Evolutionary conservation across 2,113 vertebrate genomes (phyloP).

Genomic region (Ornithorhynchus anatinus): DNA sequence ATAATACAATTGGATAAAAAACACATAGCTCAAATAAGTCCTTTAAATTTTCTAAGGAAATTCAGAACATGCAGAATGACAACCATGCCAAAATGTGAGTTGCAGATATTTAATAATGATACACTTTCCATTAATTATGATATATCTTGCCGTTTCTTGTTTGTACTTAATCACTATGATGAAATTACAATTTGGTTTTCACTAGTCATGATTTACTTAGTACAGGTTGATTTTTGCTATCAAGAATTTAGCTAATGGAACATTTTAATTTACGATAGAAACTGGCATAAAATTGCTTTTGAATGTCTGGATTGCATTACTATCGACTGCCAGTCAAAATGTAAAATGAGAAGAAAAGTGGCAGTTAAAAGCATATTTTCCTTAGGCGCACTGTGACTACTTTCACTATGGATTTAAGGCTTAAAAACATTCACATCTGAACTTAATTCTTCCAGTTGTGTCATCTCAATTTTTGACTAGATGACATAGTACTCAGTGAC

Average conservation of each 20-base stretch:
- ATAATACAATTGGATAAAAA: too few species aligned
- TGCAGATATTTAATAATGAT: conserved; percentile 53
- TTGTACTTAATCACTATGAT: conserved; percentile 74
- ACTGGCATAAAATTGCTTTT: conserved; percentile 63
- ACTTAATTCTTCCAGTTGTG: conserved; percentile 23
- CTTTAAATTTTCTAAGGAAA: conserved; percentile 21
- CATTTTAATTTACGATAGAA: conserved; percentile 80
- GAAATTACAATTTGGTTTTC: conserved; percentile 74
- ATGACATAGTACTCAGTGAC: not conserved
- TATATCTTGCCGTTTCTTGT: conserved; percentile 60
- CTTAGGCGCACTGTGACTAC: conserved; percentile 25
- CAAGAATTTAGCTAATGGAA: conserved; percentile 78
- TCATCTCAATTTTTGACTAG: conserved; percentile 15
- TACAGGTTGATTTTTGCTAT: conserved; percentile 72
- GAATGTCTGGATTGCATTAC: conserved; percentile 66
- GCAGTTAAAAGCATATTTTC: conserved; percentile 58
- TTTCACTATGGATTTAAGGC: conserved; percentile 14
- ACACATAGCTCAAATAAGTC: too few species aligned
- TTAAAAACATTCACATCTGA: not conserved
- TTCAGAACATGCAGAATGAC: not conserved
- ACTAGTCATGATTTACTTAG: conserved; percentile 75
- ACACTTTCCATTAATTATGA: conserved; percentile 57
- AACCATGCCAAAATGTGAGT: conserved; percentile 19
- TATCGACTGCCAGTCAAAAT: conserved; percentile 63
- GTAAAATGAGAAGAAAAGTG: conserved; percentile 59